Conservation (phyloP, 2,888 invertebrate genomes). For the Exephanes ischioxanthus region DNA sequence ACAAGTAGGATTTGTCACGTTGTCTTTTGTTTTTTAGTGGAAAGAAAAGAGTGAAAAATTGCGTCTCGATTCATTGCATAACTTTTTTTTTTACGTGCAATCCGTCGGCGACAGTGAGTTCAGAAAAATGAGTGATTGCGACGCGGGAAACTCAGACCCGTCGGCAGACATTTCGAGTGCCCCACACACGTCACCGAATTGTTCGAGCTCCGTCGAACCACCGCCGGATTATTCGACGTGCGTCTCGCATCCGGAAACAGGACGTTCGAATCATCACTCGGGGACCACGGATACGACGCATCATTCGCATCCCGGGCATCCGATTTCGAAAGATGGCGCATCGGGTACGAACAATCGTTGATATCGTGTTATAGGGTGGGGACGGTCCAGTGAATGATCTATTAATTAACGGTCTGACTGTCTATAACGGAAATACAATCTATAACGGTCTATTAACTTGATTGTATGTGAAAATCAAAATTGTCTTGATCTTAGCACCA, state of each 20-base stretch:
- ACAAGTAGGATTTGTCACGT: not conserved
- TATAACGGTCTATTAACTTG: not conserved
- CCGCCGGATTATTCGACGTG: constrained; percentile 7
- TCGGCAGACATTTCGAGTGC: not conserved
- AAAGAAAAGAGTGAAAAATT: not conserved
- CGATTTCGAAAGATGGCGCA: not conserved
- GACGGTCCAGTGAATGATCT: not conserved
- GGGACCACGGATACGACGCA: not conserved
- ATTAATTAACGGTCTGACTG: not conserved
- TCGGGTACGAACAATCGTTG: not conserved
- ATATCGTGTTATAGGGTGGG: not conserved
- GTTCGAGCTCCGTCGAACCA: not conserved
- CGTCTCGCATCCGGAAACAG: not conserved
- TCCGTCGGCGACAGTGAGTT: not conserved
- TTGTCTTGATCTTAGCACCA: too few species aligned
- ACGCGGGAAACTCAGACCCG: not conserved
- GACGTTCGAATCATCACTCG: not conserved
- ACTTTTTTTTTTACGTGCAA: not conserved
- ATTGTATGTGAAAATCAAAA: not conserved
- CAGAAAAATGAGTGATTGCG: constrained; percentile 7
- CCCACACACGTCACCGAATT: not conserved
- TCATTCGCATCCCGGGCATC: not conserved
- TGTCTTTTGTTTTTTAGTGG: not conserved
- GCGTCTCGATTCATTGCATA: not conserved
- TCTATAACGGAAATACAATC: not conserved